A percentile compares a stretch with the other conserved stretches of the same genome.
Conservation (phyloP, 2,888 invertebrate genomes). For the Troides aeacus region DNA sequence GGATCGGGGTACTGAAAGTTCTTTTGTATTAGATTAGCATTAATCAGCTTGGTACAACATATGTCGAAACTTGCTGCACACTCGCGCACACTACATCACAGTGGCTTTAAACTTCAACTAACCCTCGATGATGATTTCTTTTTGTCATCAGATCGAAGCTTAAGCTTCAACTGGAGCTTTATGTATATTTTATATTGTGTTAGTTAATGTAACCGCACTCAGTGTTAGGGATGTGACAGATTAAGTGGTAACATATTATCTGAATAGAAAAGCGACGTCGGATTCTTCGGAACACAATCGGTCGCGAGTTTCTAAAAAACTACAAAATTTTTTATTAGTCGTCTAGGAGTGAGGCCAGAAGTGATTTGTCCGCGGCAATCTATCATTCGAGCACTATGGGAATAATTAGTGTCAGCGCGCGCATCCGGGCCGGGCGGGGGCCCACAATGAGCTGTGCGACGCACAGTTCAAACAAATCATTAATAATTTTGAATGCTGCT, state of each 20-base stretch:
- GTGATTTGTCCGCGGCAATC: constrained; percentile 78
- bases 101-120: constrained; percentile 16
- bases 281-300: constrained; percentile 62
- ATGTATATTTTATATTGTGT: constrained; percentile 41
- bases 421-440: constrained; percentile 72
- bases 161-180: neutral
- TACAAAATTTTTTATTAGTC: constrained; percentile 68
- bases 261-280: constrained; percentile 57
- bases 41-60: constrained; percentile 23
- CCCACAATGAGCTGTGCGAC: constrained; percentile 74
- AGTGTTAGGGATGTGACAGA: too few relatives aligned
- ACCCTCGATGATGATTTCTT: constrained; percentile 1
- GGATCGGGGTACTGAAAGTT: constrained; percentile 11
- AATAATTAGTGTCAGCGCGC: constrained; percentile 79
- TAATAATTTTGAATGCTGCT: constrained; percentile 77
- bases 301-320: constrained; percentile 63
- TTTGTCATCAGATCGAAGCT: neutral
- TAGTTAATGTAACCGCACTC: constrained; percentile 60
- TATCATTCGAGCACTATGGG: constrained; percentile 78
- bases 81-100: constrained; percentile 9
- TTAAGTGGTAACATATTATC: constrained; percentile 61
- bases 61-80: constrained; percentile 16
- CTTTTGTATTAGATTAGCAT: constrained; percentile 26
- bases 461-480: constrained; percentile 78
- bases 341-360: constrained; percentile 59